These are phyloP conservation scores for Cardiocondyla obscurior DNA, from an alignment of 1,140 invertebrate genomes.

Conservation along the genomic window DNA sequence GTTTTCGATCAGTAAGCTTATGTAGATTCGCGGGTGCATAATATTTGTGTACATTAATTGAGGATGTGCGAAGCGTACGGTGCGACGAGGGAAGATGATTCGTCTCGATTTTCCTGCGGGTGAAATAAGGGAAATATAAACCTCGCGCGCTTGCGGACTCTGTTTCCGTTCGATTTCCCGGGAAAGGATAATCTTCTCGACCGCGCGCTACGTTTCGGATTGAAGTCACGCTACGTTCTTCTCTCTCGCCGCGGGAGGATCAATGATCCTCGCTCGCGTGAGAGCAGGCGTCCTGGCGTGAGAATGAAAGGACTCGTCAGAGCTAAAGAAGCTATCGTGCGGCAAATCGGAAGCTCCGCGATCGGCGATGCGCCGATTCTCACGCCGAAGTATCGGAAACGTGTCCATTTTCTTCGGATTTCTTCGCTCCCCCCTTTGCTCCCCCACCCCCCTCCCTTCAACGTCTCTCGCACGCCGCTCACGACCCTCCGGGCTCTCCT, in stretches of 20 bases:
- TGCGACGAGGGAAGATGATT: neutral
- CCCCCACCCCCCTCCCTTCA: too few relatives aligned
- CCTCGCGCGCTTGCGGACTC: neutral
- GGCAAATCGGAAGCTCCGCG: slow-evolving; percentile 48
- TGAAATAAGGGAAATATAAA: slow-evolving; percentile 53
- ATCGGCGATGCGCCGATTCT: slow-evolving; percentile 55
- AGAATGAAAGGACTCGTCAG: slow-evolving; percentile 42
- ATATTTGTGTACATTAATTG: slow-evolving; percentile 40
- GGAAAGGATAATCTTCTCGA: slow-evolving; percentile 43
- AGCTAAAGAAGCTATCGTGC: slow-evolving; percentile 28
- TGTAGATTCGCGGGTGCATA: neutral
- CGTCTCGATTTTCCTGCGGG: slow-evolving; percentile 20
- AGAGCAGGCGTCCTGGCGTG: neutral
- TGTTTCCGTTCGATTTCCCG: slow-evolving; percentile 48
- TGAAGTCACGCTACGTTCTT: slow-evolving; percentile 44
- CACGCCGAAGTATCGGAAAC: slow-evolving; percentile 46
- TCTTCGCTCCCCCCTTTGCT: too few relatives aligned
- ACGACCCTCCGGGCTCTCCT: slow-evolving; percentile 15
- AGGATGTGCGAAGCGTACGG: slow-evolving; percentile 2
- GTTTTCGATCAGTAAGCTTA: slow-evolving; percentile 1
- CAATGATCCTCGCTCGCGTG: slow-evolving; percentile 39
- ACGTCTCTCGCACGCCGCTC: slow-evolving; percentile 21
- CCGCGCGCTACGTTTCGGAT: slow-evolving; percentile 18
- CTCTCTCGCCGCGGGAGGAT: slow-evolving; percentile 34
- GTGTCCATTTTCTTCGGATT: slow-evolving; percentile 48